phyloP scores from a whole-genome alignment of 2,113 vertebrate species.

The Uropsilus gracilis region DNA sequence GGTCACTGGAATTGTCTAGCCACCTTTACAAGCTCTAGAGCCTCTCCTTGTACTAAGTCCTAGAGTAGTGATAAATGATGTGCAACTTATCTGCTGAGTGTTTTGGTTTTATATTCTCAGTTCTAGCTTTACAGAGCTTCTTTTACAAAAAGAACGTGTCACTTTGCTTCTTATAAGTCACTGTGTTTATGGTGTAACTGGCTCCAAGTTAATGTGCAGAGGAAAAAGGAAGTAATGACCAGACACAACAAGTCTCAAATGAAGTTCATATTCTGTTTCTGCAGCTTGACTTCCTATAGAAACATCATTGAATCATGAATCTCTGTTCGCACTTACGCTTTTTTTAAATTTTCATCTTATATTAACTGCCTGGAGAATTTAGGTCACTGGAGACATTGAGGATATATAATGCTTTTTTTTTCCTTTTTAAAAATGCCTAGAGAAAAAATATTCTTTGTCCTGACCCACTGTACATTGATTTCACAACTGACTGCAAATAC shows the following conservation, averaged over 20 bases:
- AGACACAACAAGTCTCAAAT: neutral
- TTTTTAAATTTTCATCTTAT: constrained; percentile 74
- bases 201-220: constrained; percentile 73
- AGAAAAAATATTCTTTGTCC: constrained; percentile 74
- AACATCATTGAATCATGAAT: constrained; percentile 73
- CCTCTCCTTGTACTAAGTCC: neutral
- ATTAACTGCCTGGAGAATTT: constrained; percentile 76
- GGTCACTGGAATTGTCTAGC: constrained; percentile 55
- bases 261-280: constrained; percentile 73
- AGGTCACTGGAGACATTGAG: constrained; percentile 72
- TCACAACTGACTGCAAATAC: constrained; percentile 75
- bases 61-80: constrained; percentile 57
- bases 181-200: constrained; percentile 51
- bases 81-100: constrained; percentile 64
- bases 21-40: constrained; percentile 54
- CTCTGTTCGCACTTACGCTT: constrained; percentile 62
- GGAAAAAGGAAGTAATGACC: constrained; percentile 14
- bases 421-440: constrained; percentile 69
- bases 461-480: constrained; percentile 74
- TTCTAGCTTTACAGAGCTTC: constrained; percentile 62
- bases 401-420: constrained; percentile 26
- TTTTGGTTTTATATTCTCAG: constrained; percentile 63
- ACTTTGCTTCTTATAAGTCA: constrained; percentile 68
- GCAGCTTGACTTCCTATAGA: constrained; percentile 62
- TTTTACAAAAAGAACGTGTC: constrained; percentile 68